Conservation (phyloP, 2,888 invertebrate species). For the Apotomis turbidana region DNA sequence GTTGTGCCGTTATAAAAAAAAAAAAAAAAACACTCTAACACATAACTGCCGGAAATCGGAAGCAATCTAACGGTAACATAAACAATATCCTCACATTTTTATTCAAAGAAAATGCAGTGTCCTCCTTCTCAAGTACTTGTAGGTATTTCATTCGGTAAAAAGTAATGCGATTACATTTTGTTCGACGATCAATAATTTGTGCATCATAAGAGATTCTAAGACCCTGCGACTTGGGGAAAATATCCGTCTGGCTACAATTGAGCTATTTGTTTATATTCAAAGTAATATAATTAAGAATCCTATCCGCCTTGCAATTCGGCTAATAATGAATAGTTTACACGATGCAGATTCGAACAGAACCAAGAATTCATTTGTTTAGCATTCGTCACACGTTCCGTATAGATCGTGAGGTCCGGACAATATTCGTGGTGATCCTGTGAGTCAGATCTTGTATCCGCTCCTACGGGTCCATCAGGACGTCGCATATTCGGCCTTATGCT, state of each 20-base stretch:
- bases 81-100: neutral
- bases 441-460: constrained; percentile 63
- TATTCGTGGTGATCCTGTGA: constrained; percentile 74
- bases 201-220: neutral
- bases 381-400: constrained; percentile 61
- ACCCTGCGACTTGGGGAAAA: neutral
- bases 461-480: constrained; percentile 26
- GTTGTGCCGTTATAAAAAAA: too few relatives aligned
- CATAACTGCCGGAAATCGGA: too few relatives aligned
- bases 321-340: constrained; percentile 36
- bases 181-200: constrained; percentile 4
- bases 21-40: too few relatives aligned
- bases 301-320: constrained; percentile 25
- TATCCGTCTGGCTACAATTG: constrained; percentile 7
- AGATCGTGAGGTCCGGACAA: constrained; percentile 67
- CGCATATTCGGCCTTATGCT: constrained; percentile 17
- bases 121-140: neutral
- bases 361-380: constrained; percentile 54
- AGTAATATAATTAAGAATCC: constrained; percentile 12
- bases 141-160: neutral
- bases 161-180: neutral
- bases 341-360: constrained; percentile 33
- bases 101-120: constrained; percentile 15
- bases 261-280: constrained; percentile 20
- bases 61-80: neutral